These are phyloP conservation scores for Spatulosminthurus flaviceps DNA, from an alignment of 2,888 invertebrate genomes.

Conservation along the genomic window DNA sequence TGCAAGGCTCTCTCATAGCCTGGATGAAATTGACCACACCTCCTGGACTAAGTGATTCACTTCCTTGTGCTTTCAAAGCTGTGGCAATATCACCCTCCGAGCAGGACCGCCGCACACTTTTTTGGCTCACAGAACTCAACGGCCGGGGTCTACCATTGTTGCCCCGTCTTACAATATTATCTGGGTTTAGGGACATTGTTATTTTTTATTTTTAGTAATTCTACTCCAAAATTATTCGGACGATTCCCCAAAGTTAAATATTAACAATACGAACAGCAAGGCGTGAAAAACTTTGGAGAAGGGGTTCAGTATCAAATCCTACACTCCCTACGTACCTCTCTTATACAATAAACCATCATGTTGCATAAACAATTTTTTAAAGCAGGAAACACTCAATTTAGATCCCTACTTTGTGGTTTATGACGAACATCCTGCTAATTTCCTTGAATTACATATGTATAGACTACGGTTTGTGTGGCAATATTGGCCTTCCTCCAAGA, in stretches of 20 bases:
- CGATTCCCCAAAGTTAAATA: no score
- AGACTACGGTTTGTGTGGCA: background rate
- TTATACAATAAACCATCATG: background rate
- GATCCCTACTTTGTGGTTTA: constrained; percentile 1
- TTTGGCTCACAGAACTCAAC: background rate
- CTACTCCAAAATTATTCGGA: no score
- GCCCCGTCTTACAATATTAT: background rate
- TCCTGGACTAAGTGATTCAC: background rate
- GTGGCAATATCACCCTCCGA: constrained; percentile 45
- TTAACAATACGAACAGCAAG: no score
- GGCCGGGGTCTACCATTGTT: background rate
- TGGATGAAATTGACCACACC: constrained; percentile 61
- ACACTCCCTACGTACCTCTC: no score
- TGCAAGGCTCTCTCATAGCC: constrained; percentile 41
- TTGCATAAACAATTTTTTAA: background rate
- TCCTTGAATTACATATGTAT: background rate
- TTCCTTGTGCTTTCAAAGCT: constrained; percentile 28
- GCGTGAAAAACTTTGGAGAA: no score
- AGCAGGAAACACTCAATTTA: constrained; percentile 5
- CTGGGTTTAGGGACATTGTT: no score
- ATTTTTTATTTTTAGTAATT: no score
- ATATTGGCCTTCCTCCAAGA: background rate
- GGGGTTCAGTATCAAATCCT: no score
- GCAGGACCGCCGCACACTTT: constrained; percentile 53
- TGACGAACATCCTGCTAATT: constrained; percentile 7